Evolutionary conservation across 2,113 vertebrate genomes (phyloP).

Genomic region (Gymnorhina tibicen): DNA sequence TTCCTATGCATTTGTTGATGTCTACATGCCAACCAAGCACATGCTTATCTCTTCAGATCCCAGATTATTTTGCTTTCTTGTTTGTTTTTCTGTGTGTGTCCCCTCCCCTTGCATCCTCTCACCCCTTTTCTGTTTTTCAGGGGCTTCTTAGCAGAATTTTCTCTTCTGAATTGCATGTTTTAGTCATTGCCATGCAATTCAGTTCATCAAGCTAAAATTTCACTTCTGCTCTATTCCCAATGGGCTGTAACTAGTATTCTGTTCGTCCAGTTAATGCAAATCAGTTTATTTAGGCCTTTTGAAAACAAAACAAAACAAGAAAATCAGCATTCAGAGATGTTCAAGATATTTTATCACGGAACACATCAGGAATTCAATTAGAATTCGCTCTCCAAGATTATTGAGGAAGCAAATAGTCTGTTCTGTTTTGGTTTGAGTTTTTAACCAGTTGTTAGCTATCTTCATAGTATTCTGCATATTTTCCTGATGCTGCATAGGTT

Average conservation of each 20-base stretch:
- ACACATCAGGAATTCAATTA: neutral
- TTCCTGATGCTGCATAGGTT: neutral
- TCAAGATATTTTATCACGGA: neutral
- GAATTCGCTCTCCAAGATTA: neutral
- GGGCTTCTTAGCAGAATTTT: neutral
- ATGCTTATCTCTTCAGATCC: neutral
- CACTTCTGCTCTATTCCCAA: neutral
- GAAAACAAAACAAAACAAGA: neutral
- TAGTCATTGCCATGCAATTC: neutral
- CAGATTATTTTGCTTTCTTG: neutral
- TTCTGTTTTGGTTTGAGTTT: neutral
- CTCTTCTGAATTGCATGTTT: neutral
- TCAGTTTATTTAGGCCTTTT: neutral
- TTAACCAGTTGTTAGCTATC: neutral
- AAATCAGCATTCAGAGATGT: neutral
- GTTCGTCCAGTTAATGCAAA: neutral
- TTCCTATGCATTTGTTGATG: neutral
- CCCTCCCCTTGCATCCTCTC: fast-evolving
- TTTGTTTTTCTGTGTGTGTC: neutral
- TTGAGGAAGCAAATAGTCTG: neutral
- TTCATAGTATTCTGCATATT: neutral
- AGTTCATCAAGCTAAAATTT: neutral
- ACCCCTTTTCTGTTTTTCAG: fast-evolving
- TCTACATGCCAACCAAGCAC: neutral
- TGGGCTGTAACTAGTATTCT: neutral